Evolutionary conservation across 2,797 vertebrate genomes (phyloP).

Genomic region (Pitangus sulphuratus): DNA sequence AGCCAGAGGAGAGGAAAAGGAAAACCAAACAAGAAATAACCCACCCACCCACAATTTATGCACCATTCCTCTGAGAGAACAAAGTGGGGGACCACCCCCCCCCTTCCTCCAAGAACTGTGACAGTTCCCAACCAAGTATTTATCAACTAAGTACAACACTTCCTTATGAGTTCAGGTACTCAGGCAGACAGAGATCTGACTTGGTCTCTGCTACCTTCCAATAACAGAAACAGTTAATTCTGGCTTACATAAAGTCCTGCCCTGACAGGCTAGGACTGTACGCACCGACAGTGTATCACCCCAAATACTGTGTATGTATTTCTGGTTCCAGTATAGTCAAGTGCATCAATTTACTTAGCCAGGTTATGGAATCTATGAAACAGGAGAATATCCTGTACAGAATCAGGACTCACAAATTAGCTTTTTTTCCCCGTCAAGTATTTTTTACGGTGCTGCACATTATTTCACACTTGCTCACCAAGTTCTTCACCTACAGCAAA

Average conservation of each 20-base stretch:
- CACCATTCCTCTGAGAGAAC: background rate
- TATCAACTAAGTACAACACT: background rate
- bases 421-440: background rate
- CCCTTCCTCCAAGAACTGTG: background rate
- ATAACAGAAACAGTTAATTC: background rate
- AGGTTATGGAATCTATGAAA: background rate
- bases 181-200: background rate
- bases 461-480: background rate
- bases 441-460: background rate
- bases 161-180: background rate
- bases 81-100: accelerated
- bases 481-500: background rate
- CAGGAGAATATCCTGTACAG: background rate
- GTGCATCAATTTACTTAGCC: background rate
- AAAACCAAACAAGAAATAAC: background rate
- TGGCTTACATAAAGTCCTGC: background rate
- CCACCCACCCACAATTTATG: background rate
- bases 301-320: background rate
- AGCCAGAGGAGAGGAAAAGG: background rate
- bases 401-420: background rate
- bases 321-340: background rate
- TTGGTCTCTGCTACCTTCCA: background rate
- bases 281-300: background rate
- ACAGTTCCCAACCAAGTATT: background rate
- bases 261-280: background rate